Evolutionary conservation across 2,888 invertebrate genomes (phyloP).

Genomic region (Drosophila robusta): DNA sequence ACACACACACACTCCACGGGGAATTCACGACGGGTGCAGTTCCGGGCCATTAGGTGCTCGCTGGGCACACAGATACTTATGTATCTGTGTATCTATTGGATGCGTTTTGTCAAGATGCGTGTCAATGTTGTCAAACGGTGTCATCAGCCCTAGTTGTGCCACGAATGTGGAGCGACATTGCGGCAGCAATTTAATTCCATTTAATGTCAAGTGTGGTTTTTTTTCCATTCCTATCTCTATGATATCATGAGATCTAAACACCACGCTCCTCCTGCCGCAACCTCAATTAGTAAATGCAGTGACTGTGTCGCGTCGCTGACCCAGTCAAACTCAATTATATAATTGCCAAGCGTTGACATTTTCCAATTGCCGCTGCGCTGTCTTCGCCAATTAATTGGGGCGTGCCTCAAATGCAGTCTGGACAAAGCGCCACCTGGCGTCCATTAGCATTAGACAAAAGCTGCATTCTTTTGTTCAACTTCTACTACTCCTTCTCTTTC

Average conservation of each 20-base stretch:
- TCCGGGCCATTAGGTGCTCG: conserved; percentile 71
- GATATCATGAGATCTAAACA: conserved; percentile 47
- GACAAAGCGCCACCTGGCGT: conserved; percentile 51
- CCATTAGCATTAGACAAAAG: conserved; percentile 20
- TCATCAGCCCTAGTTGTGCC: conserved; percentile 59
- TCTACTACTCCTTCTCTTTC: neutral
- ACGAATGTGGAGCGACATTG: conserved; percentile 36
- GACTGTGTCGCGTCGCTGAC: conserved; percentile 39
- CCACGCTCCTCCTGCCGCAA: conserved; percentile 30
- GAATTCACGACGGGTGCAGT: conserved; percentile 33
- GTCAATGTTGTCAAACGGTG: conserved; percentile 78
- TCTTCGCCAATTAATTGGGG: conserved; percentile 50
- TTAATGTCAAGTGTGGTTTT: conserved; percentile 66
- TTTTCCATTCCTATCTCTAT: neutral
- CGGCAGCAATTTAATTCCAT: conserved; percentile 66
- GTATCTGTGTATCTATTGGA: conserved; percentile 34
- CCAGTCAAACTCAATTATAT: conserved; percentile 63
- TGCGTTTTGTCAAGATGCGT: conserved; percentile 62
- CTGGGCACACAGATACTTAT: conserved; percentile 28
- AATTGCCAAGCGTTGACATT: conserved; percentile 58
- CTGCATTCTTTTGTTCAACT: conserved; percentile 23
- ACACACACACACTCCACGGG: conserved; percentile 18
- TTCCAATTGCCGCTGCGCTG: conserved; percentile 37
- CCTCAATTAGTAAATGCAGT: conserved; percentile 72
- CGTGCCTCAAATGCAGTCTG: conserved; percentile 24